Evolutionary conservation across 2,797 vertebrate genomes (phyloP).

Genomic region (Heteromormyrus szaboi): DNA sequence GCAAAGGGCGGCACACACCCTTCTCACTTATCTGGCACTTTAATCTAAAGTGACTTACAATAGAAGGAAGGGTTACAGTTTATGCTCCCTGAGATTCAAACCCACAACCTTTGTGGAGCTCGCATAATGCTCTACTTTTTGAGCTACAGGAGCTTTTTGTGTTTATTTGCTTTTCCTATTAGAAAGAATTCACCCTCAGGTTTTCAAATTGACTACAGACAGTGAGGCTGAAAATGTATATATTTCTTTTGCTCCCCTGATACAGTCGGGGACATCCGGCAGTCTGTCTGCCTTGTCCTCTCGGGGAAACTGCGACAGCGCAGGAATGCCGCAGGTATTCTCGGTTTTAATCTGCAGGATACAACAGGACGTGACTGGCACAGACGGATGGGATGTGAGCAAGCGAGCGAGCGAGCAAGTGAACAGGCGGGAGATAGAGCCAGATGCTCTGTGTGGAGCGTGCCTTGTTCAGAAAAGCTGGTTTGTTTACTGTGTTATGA

Average conservation of each 20-base stretch:
- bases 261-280: neutral
- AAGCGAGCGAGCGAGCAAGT: neutral
- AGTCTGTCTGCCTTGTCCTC: neutral
- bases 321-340: slow-evolving; percentile 10
- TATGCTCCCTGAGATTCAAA: neutral
- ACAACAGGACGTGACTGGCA: neutral
- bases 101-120: neutral
- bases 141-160: neutral
- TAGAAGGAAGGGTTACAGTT: neutral
- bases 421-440: neutral
- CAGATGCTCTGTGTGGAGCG: neutral
- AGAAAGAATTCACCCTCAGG: neutral
- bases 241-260: neutral
- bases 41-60: neutral
- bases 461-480: neutral
- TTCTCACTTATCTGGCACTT: neutral
- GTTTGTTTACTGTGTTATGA: neutral
- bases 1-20: neutral
- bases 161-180: neutral
- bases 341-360: neutral
- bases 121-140: neutral
- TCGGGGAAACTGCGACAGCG: neutral
- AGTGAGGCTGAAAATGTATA: neutral
- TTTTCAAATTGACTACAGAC: neutral
- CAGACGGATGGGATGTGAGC: neutral